Evolutionary conservation across 2,888 invertebrate genomes (phyloP).

Genomic region (Diarsia rubi): DNA sequence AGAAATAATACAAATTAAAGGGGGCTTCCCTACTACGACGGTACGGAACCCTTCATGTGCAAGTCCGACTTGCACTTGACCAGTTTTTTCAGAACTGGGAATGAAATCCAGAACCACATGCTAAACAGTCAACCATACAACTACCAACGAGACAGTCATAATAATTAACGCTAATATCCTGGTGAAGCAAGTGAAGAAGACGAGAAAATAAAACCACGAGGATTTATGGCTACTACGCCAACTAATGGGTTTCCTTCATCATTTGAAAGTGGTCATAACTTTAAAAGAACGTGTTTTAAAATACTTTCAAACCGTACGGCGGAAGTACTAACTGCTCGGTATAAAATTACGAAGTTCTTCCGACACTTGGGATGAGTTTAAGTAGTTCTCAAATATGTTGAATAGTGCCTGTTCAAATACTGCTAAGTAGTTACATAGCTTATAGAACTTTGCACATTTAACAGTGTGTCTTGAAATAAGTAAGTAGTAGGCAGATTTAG

Average conservation of each 20-base stretch:
- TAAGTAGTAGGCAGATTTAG: background rate
- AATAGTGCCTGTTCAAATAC: slow-evolving; percentile 29
- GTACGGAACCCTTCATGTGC: no score
- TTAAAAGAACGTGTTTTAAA: slow-evolving; percentile 46
- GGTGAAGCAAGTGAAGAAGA: background rate
- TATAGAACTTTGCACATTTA: slow-evolving; percentile 18
- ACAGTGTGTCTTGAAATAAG: background rate
- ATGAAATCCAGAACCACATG: background rate
- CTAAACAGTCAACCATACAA: background rate
- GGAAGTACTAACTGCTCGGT: slow-evolving; percentile 43
- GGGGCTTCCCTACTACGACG: no score
- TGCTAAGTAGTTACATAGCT: slow-evolving; percentile 20
- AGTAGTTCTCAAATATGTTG: slow-evolving; percentile 49
- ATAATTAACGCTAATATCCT: background rate
- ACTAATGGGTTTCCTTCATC: slow-evolving; percentile 40
- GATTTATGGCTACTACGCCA: slow-evolving; percentile 5
- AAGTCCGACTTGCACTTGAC: no score
- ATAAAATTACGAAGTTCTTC: slow-evolving; percentile 50
- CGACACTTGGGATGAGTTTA: slow-evolving; percentile 44
- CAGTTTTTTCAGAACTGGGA: background rate
- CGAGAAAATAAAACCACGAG: background rate
- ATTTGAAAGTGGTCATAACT: slow-evolving; percentile 49
- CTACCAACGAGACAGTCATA: background rate
- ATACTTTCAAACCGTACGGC: slow-evolving; percentile 34
- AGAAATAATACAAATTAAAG: no score